Conservation (phyloP, 2,113 vertebrate genomes). For the Thalassoma bifasciatum region DNA sequence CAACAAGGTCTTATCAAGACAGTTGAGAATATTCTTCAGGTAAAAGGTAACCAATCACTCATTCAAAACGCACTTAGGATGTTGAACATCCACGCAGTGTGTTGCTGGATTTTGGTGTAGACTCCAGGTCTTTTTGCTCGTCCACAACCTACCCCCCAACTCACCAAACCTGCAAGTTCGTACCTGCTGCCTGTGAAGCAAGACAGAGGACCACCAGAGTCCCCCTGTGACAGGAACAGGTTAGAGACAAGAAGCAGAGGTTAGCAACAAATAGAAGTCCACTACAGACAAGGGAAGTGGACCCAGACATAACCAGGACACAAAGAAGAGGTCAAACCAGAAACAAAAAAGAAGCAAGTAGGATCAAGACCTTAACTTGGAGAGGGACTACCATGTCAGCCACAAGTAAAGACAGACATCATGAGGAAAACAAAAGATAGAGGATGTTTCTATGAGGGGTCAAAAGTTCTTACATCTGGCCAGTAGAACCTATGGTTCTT, state of each 20-base stretch:
- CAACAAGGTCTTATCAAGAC: background rate
- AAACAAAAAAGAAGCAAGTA: too few relatives aligned
- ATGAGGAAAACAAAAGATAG: too few relatives aligned
- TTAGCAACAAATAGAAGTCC: background rate
- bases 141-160: slow-evolving; percentile 89
- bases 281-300: background rate
- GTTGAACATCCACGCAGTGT: slow-evolving; percentile 80
- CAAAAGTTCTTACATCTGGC: too few relatives aligned
- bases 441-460: too few relatives aligned
- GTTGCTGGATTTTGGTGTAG: slow-evolving; percentile 81
- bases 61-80: slow-evolving; percentile 50
- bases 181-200: slow-evolving; percentile 72
- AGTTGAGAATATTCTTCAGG: background rate
- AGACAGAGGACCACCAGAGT: slow-evolving; percentile 87
- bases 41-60: too few relatives aligned
- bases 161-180: slow-evolving; percentile 83
- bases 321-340: too few relatives aligned
- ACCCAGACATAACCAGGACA: too few relatives aligned
- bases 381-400: too few relatives aligned
- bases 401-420: too few relatives aligned
- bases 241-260: background rate
- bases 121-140: slow-evolving; percentile 83
- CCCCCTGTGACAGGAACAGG: slow-evolving; percentile 79
- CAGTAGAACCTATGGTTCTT: too few relatives aligned
- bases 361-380: too few relatives aligned